Conservation (phyloP, 2,113 vertebrate species). For the Catagonus wagneri region DNA sequence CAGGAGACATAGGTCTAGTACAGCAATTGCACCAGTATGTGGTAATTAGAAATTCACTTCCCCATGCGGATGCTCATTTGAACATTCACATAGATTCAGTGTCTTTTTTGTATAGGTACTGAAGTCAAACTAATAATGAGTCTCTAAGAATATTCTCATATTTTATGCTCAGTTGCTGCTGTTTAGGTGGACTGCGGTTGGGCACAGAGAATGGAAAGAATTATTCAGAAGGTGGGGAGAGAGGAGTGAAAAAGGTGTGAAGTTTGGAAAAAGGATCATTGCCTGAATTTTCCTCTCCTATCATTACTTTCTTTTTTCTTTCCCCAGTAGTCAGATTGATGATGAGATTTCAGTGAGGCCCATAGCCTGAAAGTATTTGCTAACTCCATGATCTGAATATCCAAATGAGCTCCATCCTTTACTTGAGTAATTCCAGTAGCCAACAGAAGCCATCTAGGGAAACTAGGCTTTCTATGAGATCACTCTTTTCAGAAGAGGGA, state of each 20-base stretch:
- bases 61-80: background rate
- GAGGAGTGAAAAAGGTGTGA: background rate
- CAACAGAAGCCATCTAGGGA: background rate
- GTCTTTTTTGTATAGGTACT: background rate
- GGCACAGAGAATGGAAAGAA: background rate
- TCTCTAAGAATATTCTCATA: background rate
- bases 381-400: background rate
- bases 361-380: background rate
- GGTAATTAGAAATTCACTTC: background rate
- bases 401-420: background rate
- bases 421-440: background rate
- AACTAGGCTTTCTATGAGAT: background rate
- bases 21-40: rapidly evolving
- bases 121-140: background rate
- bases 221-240: background rate
- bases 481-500: background rate
- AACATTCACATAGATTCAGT: background rate
- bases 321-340: background rate
- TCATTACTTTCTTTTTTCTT: background rate
- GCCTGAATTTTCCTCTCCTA: background rate
- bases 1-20: background rate
- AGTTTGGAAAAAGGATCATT: background rate
- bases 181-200: background rate
- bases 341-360: background rate
- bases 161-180: background rate